Conservation (phyloP, 2,888 invertebrate species). For the Pseudococcus jackbeardsleyi region DNA sequence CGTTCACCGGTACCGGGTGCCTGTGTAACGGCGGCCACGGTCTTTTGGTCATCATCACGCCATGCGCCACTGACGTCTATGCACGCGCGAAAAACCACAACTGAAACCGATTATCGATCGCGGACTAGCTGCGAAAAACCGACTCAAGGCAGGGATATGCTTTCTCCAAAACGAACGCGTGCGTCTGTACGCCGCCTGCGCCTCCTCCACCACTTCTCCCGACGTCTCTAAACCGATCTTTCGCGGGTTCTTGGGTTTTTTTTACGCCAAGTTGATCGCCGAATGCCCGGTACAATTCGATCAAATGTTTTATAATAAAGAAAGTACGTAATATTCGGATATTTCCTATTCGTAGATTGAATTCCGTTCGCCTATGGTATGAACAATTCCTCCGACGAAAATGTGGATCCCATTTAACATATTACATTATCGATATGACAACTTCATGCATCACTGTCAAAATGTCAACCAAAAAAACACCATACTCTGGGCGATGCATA, state of each 20-base stretch:
- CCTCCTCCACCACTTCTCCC: neutral
- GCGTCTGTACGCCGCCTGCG: neutral
- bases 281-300: neutral
- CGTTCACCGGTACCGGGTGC: slow-evolving; percentile 68
- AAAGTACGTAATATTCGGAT: neutral
- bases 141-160: slow-evolving; percentile 40
- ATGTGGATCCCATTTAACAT: neutral
- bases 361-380: neutral
- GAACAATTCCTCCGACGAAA: neutral
- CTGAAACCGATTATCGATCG: slow-evolving; percentile 19
- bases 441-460: neutral
- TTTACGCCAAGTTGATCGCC: slow-evolving; percentile 13
- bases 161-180: slow-evolving; percentile 37
- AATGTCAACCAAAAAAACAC: neutral
- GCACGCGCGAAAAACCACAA: slow-evolving; percentile 41
- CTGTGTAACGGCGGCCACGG: slow-evolving; percentile 79
- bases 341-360: neutral
- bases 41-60: slow-evolving; percentile 71
- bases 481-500: no score
- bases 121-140: slow-evolving; percentile 5
- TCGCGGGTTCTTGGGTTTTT: neutral
- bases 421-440: neutral
- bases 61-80: slow-evolving; percentile 16
- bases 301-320: slow-evolving; percentile 8
- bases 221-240: neutral